Conservation (phyloP, 2,797 vertebrate genomes). For the Psittacula derbiana region DNA sequence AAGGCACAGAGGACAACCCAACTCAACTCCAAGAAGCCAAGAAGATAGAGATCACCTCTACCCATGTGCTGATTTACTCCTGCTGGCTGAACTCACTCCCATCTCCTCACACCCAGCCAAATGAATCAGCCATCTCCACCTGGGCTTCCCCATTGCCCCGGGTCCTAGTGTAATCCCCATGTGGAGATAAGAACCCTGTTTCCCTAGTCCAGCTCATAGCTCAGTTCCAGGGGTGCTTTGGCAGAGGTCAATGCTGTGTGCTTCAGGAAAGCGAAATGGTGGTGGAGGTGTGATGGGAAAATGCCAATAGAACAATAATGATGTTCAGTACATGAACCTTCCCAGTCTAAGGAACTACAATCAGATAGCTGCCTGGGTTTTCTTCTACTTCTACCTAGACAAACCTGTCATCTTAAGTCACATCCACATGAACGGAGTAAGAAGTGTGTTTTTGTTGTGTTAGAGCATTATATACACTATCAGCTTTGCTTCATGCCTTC, state of each 20-base stretch:
- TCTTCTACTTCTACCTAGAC: neutral
- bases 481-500: neutral
- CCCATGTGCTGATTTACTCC: neutral
- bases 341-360: neutral
- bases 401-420: neutral
- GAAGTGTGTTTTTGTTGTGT: neutral
- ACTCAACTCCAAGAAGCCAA: neutral
- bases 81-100: rapidly evolving
- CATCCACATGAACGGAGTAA: neutral
- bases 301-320: neutral
- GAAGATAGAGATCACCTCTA: neutral
- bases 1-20: rapidly evolving
- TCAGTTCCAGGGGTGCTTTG: neutral
- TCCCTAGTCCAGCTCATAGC: neutral
- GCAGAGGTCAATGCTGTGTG: neutral
- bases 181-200: neutral
- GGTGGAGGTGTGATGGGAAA: neutral
- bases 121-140: neutral
- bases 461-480: neutral
- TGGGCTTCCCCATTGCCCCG: rapidly evolving
- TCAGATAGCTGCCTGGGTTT: neutral
- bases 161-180: too few species aligned
- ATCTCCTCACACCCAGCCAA: too few species aligned
- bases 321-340: neutral
- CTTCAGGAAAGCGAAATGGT: neutral